Evolutionary conservation across 2,888 invertebrate genomes (phyloP), one percentile per base, ranked within the genome.

Genomic region (Erebia aethiops): DNA sequence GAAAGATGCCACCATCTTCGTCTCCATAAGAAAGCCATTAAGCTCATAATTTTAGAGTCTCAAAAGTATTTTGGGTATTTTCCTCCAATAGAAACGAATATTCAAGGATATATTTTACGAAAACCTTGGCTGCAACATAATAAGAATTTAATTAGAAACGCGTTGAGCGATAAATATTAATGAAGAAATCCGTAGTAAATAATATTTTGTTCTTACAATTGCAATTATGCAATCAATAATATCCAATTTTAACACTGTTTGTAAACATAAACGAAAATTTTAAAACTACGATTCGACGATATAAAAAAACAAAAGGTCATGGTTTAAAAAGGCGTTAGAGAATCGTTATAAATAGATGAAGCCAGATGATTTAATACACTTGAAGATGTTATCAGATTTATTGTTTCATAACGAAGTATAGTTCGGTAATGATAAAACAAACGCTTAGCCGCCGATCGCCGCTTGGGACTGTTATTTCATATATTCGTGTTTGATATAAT

Each of bases 391-490:
- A 92, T 91, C 91, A 74, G 82, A 35, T 83, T 82, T 86, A 88
- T 86, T 87, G 84, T 88, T 87, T 88, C 87, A 88, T 84, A 90
- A 89, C 86, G 84, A 84, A 81, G 75, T 83, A 80, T 81, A 82
- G 81, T 77, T 78, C 79, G 75, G 78, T 86, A 86, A 86, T 85
- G 82, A 84, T 84, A 86, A 88, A 84, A 87, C 70, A 85, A 87
- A 87, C 84, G 82, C 35, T 58, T 54, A 56, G 64, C 60, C 41
- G 51, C 51, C 56, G 61, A 58, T 67, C 35, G 57, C 60, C 35
- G 61, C 64, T 69, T 18, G 21, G 21, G 21, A 11, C 13, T 73
- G 76, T 77, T 78, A 64, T 64, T 49, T 73, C 78, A 81, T 46
- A 51, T 52, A 49, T 63, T 73, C 62, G 52, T 69, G 51, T 69